A percentile compares a stretch with the other conserved stretches of the same genome.
These are phyloP conservation scores for Gerosis bhagava DNA, from an alignment of 2,888 invertebrate genomes.

Conservation along the genomic window DNA sequence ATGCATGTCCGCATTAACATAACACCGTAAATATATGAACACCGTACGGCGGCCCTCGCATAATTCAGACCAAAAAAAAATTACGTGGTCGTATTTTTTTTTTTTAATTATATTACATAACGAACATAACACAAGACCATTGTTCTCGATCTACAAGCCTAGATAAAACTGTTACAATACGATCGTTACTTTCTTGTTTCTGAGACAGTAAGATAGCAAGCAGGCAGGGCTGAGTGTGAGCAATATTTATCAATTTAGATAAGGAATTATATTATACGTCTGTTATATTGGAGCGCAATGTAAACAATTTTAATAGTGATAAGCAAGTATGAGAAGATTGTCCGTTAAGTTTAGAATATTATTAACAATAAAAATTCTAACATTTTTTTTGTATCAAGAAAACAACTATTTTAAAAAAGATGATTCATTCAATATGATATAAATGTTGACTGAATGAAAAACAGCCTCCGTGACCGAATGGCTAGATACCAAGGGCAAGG, in stretches of 20 bases:
- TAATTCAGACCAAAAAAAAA: conserved; percentile 44
- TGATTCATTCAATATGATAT: too few species aligned
- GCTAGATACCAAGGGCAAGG: too few species aligned
- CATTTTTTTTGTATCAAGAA: too few species aligned
- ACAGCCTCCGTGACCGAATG: too few species aligned
- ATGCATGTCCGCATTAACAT: conserved; percentile 54
- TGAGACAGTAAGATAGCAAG: conserved; percentile 71
- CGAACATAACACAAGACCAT: conserved; percentile 44
- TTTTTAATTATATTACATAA: conserved; percentile 40
- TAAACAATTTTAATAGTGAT: conserved; percentile 51
- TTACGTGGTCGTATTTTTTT: too few species aligned
- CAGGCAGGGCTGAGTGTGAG: conserved; percentile 61
- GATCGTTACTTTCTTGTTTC: conserved; percentile 64
- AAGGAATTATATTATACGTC: conserved; percentile 65
- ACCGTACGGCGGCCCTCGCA: conserved; percentile 40
- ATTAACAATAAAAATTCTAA: too few species aligned
- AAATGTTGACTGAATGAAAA: too few species aligned
- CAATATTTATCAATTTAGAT: conserved; percentile 75
- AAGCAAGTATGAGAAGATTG: conserved; percentile 8
- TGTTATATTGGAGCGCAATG: conserved; percentile 60
- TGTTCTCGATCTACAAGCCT: conserved; percentile 48
- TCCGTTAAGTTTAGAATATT: too few species aligned
- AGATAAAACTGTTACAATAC: conserved; percentile 64
- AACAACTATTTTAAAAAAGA: too few species aligned
- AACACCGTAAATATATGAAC: conserved; percentile 39